Conservation (phyloP, 2,113 vertebrate species). For the Actenoides lindsayi region DNA sequence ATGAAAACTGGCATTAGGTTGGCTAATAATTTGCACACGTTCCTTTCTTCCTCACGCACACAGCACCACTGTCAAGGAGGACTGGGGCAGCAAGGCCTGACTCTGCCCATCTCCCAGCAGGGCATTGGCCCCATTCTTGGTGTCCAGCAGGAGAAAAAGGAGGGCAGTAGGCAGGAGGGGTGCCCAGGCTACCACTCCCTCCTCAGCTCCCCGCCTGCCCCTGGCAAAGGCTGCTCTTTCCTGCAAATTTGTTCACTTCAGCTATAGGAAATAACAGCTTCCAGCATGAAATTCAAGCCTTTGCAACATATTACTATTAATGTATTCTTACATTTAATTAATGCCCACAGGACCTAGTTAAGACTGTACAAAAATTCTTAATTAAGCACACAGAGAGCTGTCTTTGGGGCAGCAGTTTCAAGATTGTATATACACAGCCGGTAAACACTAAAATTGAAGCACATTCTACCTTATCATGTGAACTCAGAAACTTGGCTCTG, state of each 20-base stretch:
- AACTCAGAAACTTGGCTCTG: neutral
- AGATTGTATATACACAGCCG: neutral
- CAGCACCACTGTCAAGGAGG: fast-evolving
- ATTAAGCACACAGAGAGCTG: neutral
- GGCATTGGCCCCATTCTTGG: neutral
- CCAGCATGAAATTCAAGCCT: neutral
- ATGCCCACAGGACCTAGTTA: neutral
- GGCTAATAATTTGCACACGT: fast-evolving
- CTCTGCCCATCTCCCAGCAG: neutral
- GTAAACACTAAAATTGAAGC: neutral
- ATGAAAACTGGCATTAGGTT: neutral
- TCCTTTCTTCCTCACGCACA: fast-evolving
- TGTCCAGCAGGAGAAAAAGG: fast-evolving
- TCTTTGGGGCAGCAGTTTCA: neutral
- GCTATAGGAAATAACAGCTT: neutral
- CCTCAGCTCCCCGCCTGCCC: neutral
- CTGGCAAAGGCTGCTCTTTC: neutral
- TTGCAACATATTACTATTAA: neutral
- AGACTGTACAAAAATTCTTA: neutral
- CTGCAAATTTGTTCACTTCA: neutral
- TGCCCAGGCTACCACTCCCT: fast-evolving
- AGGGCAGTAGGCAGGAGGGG: neutral
- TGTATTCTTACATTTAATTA: neutral
- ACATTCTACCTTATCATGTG: neutral
- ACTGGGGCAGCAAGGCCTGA: fast-evolving